These are phyloP conservation scores for Theristus sp. DNA, from an alignment of 2,888 invertebrate genomes.

Conservation along the genomic window DNA sequence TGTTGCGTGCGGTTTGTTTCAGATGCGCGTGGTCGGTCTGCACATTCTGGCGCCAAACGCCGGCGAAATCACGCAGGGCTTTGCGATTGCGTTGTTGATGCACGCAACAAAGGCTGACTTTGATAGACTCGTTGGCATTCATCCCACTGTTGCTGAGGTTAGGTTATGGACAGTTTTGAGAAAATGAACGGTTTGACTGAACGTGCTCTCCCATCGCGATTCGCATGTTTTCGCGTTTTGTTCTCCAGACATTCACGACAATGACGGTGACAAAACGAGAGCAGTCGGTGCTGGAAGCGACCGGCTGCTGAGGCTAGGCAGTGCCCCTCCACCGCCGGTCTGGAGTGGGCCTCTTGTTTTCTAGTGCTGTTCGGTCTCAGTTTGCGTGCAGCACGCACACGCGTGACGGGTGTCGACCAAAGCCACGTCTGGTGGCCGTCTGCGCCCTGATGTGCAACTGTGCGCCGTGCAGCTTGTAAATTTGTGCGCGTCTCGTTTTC, in stretches of 20 bases:
- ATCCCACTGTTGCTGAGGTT: constrained; percentile 44
- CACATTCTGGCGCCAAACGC: constrained; percentile 43
- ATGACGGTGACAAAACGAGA: constrained; percentile 3
- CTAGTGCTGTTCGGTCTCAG: too few relatives aligned
- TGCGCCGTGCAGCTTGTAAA: neutral
- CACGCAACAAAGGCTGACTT: constrained; percentile 40
- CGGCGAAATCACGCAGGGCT: constrained; percentile 46
- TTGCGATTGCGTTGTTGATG: constrained; percentile 39
- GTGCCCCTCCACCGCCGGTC: neutral
- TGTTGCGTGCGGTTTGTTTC: constrained; percentile 5
- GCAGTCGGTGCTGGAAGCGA: neutral
- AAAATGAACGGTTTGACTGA: neutral
- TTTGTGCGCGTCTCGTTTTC: neutral
- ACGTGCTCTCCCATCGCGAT: neutral
- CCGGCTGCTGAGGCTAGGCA: constrained; percentile 3
- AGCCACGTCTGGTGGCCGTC: too few relatives aligned
- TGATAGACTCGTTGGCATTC: constrained; percentile 42
- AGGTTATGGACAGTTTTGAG: neutral
- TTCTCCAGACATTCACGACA: constrained; percentile 2
- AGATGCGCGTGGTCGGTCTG: constrained; percentile 39
- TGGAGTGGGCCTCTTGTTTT: too few relatives aligned
- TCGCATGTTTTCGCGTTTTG: too few relatives aligned
- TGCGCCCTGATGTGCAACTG: too few relatives aligned
- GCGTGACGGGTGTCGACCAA: too few relatives aligned
- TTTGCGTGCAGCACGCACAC: too few relatives aligned